Evolutionary conservation across 2,797 vertebrate species (phyloP).

Genomic region (Gouania willdenowi): DNA sequence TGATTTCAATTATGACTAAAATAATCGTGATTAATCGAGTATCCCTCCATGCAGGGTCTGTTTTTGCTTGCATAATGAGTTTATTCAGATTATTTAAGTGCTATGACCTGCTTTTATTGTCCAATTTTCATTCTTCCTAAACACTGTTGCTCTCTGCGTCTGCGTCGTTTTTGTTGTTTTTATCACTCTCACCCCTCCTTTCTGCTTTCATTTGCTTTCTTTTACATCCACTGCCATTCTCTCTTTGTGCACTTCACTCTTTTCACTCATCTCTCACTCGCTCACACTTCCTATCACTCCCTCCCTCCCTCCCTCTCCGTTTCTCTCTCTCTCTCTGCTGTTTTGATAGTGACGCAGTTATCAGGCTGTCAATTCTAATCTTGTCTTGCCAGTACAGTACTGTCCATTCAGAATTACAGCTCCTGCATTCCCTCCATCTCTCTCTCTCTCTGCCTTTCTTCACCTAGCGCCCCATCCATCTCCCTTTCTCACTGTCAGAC

Average conservation of each 20-base stretch:
- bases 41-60: too few species aligned
- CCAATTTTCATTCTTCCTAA: conserved; percentile 49
- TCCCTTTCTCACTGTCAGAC: conserved; percentile 19
- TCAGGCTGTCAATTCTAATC: conserved; percentile 76
- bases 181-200: conserved; percentile 9
- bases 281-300: conserved; percentile 19
- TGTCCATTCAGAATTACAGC: conserved; percentile 72
- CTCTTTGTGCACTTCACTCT: conserved; percentile 26
- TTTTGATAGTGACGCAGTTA: conserved; percentile 75
- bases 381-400: conserved; percentile 67
- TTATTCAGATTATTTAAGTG: too few species aligned
- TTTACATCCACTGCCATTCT: conserved; percentile 29
- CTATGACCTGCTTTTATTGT: conserved; percentile 52
- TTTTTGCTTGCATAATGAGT: too few species aligned
- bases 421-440: conserved; percentile 15
- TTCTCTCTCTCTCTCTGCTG: conserved; percentile 39
- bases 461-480: conserved; percentile 4
- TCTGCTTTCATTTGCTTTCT: conserved; percentile 35
- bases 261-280: conserved; percentile 15
- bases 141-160: conserved; percentile 12
- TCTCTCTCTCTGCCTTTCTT: conserved; percentile 21
- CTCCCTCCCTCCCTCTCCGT: conserved; percentile 1
- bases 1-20: too few species aligned
- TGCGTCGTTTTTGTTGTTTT: conserved; percentile 26
- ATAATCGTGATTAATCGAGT: too few species aligned